These are phyloP conservation scores for Condylura cristata DNA, from an alignment of 2,113 vertebrate species.

Conservation along the genomic window DNA sequence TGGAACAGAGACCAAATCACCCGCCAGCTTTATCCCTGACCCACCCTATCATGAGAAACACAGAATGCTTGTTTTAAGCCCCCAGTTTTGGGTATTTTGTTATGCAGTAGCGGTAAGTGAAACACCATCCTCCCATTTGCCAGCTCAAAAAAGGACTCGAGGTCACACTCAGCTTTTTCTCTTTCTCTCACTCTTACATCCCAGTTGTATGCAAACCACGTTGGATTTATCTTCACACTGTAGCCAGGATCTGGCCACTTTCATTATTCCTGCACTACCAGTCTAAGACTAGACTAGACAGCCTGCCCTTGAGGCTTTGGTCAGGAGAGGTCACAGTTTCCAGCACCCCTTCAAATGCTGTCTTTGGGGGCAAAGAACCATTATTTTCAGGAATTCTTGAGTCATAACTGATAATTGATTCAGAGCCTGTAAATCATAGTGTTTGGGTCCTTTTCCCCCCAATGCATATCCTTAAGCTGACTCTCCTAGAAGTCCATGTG, in stretches of 20 bases:
- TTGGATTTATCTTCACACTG: background rate
- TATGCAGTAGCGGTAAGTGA: background rate
- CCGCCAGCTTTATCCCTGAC: background rate
- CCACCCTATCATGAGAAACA: background rate
- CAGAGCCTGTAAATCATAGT: background rate
- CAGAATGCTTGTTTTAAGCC: background rate
- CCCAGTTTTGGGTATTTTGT: background rate
- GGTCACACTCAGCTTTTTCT: background rate
- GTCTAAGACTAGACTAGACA: too few species aligned
- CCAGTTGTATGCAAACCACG: background rate
- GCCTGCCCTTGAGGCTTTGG: background rate
- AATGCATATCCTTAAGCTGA: background rate
- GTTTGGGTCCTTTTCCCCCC: background rate
- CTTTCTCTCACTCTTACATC: background rate
- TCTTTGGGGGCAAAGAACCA: background rate
- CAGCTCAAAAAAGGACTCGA: background rate
- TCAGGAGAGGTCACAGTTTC: background rate
- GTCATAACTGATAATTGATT: background rate
- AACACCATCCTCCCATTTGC: background rate
- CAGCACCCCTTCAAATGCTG: background rate
- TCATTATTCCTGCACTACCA: rapidly evolving
- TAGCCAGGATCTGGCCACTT: background rate
- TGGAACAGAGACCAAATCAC: background rate
- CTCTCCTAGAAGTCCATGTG: background rate
- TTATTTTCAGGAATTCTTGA: conserved; percentile 8